Evolutionary conservation across 2,113 vertebrate species (phyloP).

Genomic region (Mesembrinibis cayennensis): DNA sequence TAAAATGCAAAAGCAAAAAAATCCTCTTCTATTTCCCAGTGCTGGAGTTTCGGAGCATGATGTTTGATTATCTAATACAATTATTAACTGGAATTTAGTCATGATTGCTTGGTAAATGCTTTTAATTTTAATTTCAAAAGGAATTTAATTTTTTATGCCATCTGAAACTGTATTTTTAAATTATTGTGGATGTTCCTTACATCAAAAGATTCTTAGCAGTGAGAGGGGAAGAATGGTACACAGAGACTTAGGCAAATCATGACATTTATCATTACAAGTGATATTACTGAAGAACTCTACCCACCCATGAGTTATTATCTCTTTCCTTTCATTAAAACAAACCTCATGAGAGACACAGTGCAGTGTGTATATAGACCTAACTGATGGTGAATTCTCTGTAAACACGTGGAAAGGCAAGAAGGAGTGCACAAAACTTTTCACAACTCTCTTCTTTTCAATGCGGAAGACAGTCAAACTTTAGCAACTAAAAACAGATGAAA

Average conservation of each 20-base stretch:
- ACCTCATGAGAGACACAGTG: background rate
- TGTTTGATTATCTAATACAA: conserved; percentile 4
- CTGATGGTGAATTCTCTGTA: background rate
- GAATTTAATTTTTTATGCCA: background rate
- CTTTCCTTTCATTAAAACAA: conserved; percentile 1
- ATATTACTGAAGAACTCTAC: background rate
- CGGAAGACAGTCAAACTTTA: background rate
- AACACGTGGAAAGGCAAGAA: background rate
- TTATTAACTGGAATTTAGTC: conserved; percentile 30
- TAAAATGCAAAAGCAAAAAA: conserved; percentile 16
- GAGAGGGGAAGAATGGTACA: background rate
- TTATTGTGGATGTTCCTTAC: background rate
- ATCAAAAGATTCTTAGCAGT: background rate
- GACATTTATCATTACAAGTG: background rate
- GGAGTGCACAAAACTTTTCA: background rate
- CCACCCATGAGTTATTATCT: background rate
- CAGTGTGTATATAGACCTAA: background rate
- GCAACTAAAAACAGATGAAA: background rate
- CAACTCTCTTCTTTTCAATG: background rate
- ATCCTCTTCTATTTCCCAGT: background rate
- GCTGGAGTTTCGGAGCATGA: background rate
- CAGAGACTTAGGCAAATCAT: background rate
- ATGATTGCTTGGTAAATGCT: conserved; percentile 5
- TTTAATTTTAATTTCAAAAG: conserved; percentile 44
- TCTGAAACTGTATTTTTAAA: background rate